Base-by-base conservation (phyloP, 2,113 vertebrate species). In the Pseudopipra pipra region DNA sequence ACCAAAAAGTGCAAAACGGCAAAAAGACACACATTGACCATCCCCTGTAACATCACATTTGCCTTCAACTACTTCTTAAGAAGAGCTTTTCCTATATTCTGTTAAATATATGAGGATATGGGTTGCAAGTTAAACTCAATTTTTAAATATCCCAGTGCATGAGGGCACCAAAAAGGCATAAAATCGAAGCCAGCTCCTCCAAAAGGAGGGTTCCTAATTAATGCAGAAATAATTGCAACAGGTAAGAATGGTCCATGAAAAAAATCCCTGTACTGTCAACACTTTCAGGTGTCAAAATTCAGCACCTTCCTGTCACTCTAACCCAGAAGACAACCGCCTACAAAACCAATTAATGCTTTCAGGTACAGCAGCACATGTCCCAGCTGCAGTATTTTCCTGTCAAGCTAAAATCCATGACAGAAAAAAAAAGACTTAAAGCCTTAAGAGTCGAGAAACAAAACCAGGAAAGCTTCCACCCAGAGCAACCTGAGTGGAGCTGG, bases 71-170 rank as follows among this genome's bases (percentile, higher is more conserved):
- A 24, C 11, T 62, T 56, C 37, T 75, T 44, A 11, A 14, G n/a
- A 65, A 33, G 7, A 62, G n/a, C 5, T 66, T 52, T 56, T 46
- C 22, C 54, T 35, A 11, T 7, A 30, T n/a, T 35, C 35, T 55
- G 8, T 44, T 76, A 68, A 72, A 59, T 6, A 27, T 3, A 0
- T 7, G 71, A 72, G 5, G 8, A 28, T 2, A 25, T 2, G 13
- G 37, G 9, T 20, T 1, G 2, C 22, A 49, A 35, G 31, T 35
- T 43, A 67, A 72, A 49, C 19, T 52, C 35, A 0, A 2, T 18
- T 74, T 62, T 59, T 55, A 23, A 70, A n/a, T 14, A 75, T 4
- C 12, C 22, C 20, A 44, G 12, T 13, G 49, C 30, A 21, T 0
- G 14, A 86, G 15, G 22, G 17, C n/a, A 66, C 46, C 14, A 49